These are phyloP conservation scores for Conistra vaccinii DNA, from an alignment of 2,888 invertebrate genomes.

Conservation along the genomic window DNA sequence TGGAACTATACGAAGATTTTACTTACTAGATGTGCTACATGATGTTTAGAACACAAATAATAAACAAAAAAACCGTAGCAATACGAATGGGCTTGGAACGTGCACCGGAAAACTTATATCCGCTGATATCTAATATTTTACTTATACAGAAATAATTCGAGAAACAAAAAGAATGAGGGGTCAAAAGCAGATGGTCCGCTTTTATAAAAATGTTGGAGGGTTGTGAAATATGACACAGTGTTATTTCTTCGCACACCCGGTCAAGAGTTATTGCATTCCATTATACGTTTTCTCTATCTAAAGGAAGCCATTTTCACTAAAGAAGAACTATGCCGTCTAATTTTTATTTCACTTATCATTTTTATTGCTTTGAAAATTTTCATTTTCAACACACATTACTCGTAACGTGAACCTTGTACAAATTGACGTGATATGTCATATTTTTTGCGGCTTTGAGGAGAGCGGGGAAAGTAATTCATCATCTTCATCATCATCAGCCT, in stretches of 20 bases:
- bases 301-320: conserved; percentile 90
- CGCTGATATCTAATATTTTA: conserved; percentile 83
- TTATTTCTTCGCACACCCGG: conserved; percentile 91
- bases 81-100: conserved; percentile 74
- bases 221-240: conserved; percentile 91
- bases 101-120: conserved; percentile 76
- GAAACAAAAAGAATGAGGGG: conserved; percentile 90
- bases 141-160: conserved; percentile 88
- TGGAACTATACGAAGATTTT: background rate
- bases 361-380: conserved; percentile 72
- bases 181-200: conserved; percentile 91
- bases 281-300: conserved; percentile 90
- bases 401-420: conserved; percentile 29
- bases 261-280: conserved; percentile 91
- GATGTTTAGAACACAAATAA: conserved; percentile 47
- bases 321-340: conserved; percentile 88
- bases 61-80: conserved; percentile 63
- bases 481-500: too few species aligned
- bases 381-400: conserved; percentile 34
- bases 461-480: conserved; percentile 55
- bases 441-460: conserved; percentile 33
- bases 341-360: conserved; percentile 86
- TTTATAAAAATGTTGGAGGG: conserved; percentile 91
- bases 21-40: background rate
- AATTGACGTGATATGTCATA: conserved; percentile 40